Percentiles rank a stretch among this genome's conserved stretches.
phyloP scores from a whole-genome alignment of 2,888 invertebrate genomes.

The Pediacus dermestoides region DNA sequence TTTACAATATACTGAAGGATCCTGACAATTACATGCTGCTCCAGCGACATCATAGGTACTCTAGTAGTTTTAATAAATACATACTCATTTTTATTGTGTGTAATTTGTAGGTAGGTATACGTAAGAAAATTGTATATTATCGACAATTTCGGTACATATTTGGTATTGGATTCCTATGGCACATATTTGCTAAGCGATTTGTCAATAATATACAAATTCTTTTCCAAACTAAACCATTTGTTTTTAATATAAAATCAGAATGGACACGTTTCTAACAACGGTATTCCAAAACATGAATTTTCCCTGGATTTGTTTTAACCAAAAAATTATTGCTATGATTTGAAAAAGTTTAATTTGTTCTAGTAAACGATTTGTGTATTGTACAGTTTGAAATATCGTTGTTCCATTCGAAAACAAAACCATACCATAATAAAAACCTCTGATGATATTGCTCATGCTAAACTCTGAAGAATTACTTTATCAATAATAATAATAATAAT shows the following conservation, averaged over 20 bases:
- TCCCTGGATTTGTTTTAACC: neutral
- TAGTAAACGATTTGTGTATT: neutral
- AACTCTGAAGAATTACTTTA: constrained; percentile 44
- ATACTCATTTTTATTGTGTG: constrained; percentile 29
- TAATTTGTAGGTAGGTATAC: constrained; percentile 21
- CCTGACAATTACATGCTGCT: constrained; percentile 42
- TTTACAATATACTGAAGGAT: constrained; percentile 45
- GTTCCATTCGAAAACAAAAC: constrained; percentile 16
- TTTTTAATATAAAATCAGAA: constrained; percentile 11
- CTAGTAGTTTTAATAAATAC: constrained; percentile 46
- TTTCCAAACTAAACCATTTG: constrained; percentile 19
- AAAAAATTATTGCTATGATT: constrained; percentile 2
- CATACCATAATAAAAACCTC: constrained; percentile 33
- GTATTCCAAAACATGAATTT: constrained; percentile 3
- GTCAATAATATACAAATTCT: constrained; percentile 18
- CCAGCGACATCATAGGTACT: constrained; percentile 49
- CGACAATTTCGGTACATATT: constrained; percentile 17
- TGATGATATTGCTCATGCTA: constrained; percentile 48
- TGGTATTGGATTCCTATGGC: constrained; percentile 35
- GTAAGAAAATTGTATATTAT: constrained; percentile 6
- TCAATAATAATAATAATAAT: constrained; percentile 45
- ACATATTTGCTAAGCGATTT: constrained; percentile 24
- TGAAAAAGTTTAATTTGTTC: neutral
- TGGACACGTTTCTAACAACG: no score
- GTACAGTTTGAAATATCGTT: constrained; percentile 6